Percentiles rank a stretch among this genome's conserved stretches.
phyloP scores from a whole-genome alignment of 2,888 invertebrate species.

The Rhamphomyia laevipes region DNA sequence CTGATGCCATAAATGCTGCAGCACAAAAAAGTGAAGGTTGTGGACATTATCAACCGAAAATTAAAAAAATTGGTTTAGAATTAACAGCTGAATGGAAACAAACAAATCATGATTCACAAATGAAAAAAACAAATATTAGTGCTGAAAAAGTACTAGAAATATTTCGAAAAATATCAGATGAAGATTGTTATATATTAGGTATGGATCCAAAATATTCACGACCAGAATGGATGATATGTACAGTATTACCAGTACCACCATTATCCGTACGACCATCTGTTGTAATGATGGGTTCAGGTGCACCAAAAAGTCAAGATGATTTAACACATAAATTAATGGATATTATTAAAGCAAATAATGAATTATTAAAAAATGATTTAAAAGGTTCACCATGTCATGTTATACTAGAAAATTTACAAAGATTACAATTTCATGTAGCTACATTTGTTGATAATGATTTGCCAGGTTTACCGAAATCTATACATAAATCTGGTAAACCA shows the following conservation, averaged over 20 bases:
- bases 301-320: constrained; percentile 52
- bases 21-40: constrained; percentile 51
- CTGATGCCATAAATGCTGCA: constrained; percentile 1
- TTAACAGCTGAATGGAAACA: constrained; percentile 93
- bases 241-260: constrained; percentile 90
- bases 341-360: constrained; percentile 53
- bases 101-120: constrained; percentile 71
- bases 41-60: constrained; percentile 86
- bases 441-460: constrained; percentile 53
- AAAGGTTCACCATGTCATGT: constrained; percentile 54
- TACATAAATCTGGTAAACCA: constrained; percentile 54
- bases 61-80: constrained; percentile 74
- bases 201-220: constrained; percentile 91
- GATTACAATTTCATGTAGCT: constrained; percentile 53
- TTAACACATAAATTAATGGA: constrained; percentile 54
- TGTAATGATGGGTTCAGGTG: constrained; percentile 48
- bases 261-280: constrained; percentile 88
- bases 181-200: constrained; percentile 77
- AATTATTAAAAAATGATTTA: constrained; percentile 46
- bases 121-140: constrained; percentile 79
- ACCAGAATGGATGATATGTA: constrained; percentile 90
- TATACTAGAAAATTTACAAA: constrained; percentile 47
- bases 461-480: constrained; percentile 46
- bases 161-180: constrained; percentile 80
- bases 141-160: constrained; percentile 93